Percentiles rank a stretch among this genome's conserved stretches.
Conservation (phyloP, 2,888 invertebrate genomes). For the Vandiemenella viatica region DNA sequence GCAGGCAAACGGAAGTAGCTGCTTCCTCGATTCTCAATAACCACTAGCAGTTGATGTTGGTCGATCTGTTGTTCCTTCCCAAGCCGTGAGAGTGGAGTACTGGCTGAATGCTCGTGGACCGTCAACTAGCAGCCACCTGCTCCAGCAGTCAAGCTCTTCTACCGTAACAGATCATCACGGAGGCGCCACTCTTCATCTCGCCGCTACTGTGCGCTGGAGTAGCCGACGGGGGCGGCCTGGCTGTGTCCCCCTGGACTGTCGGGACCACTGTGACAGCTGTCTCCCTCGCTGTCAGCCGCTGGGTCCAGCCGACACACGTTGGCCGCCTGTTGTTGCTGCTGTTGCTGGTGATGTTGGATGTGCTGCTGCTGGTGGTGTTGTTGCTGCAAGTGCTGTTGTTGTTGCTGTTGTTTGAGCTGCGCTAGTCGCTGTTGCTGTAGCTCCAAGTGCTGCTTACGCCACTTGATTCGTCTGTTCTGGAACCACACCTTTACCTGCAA, state of each 20-base stretch:
- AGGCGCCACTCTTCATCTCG: no score
- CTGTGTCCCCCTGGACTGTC: not conserved
- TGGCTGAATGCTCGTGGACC: no score
- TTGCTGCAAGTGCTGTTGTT: slow-evolving; percentile 16
- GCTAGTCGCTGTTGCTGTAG: slow-evolving; percentile 75
- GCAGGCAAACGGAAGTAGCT: no score
- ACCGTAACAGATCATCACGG: no score
- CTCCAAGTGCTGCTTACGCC: slow-evolving; percentile 89
- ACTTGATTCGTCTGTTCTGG: slow-evolving; percentile 86
- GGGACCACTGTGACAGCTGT: slow-evolving; percentile 14
- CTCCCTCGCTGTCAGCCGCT: slow-evolving; percentile 14
- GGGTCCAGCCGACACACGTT: slow-evolving; percentile 8
- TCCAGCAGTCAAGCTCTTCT: no score
- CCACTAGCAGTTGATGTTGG: no score
- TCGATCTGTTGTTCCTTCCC: no score
- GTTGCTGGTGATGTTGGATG: slow-evolving; percentile 16
- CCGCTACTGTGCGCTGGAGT: no score
- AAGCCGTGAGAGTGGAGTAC: no score
- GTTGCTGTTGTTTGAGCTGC: slow-evolving; percentile 34
- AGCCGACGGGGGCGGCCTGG: not conserved
- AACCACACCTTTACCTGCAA: slow-evolving; percentile 84
- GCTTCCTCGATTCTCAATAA: no score
- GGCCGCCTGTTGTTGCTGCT: slow-evolving; percentile 15
- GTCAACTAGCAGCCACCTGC: no score
- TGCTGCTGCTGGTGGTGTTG: slow-evolving; percentile 10